Evolutionary conservation across 2,888 invertebrate genomes (phyloP).

Genomic region (Onthophagus sagittarius): DNA sequence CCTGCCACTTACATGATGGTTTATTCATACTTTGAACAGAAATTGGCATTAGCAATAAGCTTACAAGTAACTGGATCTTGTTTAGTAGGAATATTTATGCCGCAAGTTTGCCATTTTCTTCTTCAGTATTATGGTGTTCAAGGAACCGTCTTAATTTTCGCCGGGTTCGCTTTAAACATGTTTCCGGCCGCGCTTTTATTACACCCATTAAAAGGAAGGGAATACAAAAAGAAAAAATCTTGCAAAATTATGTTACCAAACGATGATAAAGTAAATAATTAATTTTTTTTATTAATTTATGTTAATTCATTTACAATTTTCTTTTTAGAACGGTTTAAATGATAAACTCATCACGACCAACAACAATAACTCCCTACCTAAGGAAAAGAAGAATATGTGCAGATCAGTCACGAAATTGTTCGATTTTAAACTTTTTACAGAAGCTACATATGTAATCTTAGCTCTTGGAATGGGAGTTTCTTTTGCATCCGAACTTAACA

Average conservation of each 20-base stretch:
- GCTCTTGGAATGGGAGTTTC: conserved; percentile 45
- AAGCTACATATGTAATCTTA: conserved; percentile 39
- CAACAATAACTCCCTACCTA: conserved; percentile 37
- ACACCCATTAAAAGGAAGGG: conserved; percentile 43
- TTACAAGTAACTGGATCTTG: conserved; percentile 50
- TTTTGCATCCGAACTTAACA: conserved; percentile 51
- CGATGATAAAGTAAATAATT: conserved; percentile 16
- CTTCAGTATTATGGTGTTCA: conserved; percentile 43
- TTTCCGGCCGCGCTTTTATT: conserved; percentile 50
- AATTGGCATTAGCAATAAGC: conserved; percentile 50
- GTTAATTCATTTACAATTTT: background rate
- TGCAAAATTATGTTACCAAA: conserved; percentile 6
- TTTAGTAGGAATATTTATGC: conserved; percentile 51
- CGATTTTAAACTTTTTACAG: conserved; percentile 42
- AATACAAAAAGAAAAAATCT: conserved; percentile 11
- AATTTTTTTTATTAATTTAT: background rate
- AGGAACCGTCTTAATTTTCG: conserved; percentile 51
- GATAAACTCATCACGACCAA: conserved; percentile 31
- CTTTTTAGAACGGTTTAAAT: conserved; percentile 24
- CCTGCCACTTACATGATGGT: conserved; percentile 50
- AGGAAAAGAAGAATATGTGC: conserved; percentile 26
- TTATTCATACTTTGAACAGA: conserved; percentile 51
- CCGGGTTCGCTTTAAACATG: conserved; percentile 50
- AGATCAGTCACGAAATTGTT: conserved; percentile 37
- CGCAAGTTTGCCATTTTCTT: conserved; percentile 48